A percentile compares a stretch with the other conserved stretches of the same genome.
Conservation (phyloP, 1,140 invertebrate species). For the Microplitis demolitor region DNA sequence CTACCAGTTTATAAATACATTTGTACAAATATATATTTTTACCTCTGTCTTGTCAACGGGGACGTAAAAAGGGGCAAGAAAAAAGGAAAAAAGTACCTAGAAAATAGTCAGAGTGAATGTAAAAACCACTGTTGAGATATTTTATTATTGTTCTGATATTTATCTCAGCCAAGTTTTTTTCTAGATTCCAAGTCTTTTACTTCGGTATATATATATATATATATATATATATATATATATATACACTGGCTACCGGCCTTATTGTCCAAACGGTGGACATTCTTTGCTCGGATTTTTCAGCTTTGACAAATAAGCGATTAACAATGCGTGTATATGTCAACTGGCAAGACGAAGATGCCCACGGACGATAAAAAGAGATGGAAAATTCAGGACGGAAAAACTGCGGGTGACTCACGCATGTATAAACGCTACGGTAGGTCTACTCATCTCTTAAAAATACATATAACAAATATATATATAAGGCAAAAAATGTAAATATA, state of each 20-base stretch:
- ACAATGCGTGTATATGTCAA: slow-evolving; percentile 34
- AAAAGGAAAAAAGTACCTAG: slow-evolving; percentile 29
- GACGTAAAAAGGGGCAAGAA: slow-evolving; percentile 18
- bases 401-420: too few relatives aligned
- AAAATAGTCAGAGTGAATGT: slow-evolving; percentile 40
- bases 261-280: slow-evolving; percentile 30
- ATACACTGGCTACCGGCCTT: slow-evolving; percentile 6
- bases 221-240: not conserved
- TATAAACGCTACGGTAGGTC: too few relatives aligned
- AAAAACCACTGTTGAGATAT: slow-evolving; percentile 33
- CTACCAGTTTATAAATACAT: too few relatives aligned
- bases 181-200: too few relatives aligned
- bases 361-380: not conserved
- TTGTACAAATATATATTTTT: not conserved
- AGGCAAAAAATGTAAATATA: too few relatives aligned
- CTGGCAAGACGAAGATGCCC: not conserved
- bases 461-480: too few relatives aligned
- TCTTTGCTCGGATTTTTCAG: slow-evolving; percentile 37
- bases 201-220: too few relatives aligned
- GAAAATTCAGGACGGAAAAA: not conserved
- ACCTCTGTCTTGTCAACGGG: not conserved
- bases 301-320: slow-evolving; percentile 44
- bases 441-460: slow-evolving; percentile 3
- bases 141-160: slow-evolving; percentile 53
- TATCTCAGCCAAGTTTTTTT: slow-evolving; percentile 46